phyloP scores from a whole-genome alignment of 2,113 vertebrate genomes.

The Scolopax mira region DNA sequence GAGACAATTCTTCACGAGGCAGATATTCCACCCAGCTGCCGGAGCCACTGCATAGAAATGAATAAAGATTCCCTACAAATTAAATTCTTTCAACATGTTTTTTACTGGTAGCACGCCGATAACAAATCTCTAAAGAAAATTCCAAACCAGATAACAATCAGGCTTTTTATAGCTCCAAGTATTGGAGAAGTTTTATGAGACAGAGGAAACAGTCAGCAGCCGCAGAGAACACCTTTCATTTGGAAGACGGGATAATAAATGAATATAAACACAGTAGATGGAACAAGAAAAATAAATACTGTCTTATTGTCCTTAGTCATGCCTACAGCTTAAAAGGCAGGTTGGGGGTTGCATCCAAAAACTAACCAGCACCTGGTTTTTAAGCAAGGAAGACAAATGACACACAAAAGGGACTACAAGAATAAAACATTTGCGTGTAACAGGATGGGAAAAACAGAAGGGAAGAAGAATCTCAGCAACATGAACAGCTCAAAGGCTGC shows the following conservation, averaged over 20 bases:
- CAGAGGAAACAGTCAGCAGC: constrained; percentile 4
- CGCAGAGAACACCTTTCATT: constrained; percentile 35
- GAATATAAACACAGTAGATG: not conserved
- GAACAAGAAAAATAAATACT: constrained; percentile 33
- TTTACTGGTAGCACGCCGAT: constrained; percentile 5
- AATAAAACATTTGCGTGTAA: not conserved
- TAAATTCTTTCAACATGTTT: constrained; percentile 25
- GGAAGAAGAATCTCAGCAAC: not conserved
- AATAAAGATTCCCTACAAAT: constrained; percentile 39
- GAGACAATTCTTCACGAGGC: not conserved
- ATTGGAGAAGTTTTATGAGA: constrained; percentile 43
- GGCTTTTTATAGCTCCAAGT: constrained; percentile 42
- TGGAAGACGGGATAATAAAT: constrained; percentile 43
- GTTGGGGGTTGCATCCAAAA: not conserved
- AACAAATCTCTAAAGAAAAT: constrained; percentile 56
- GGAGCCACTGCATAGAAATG: constrained; percentile 2
- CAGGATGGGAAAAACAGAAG: not conserved
- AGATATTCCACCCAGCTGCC: not conserved
- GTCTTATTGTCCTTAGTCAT: not conserved
- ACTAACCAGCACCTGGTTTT: not conserved
- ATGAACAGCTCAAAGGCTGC: not conserved
- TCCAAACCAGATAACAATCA: constrained; percentile 36
- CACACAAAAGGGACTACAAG: not conserved
- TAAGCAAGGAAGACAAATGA: not conserved
- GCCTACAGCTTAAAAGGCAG: not conserved